A percentile compares a stretch with the other conserved stretches of the same genome.
phyloP scores from a whole-genome alignment of 1,140 invertebrate genomes.

The Nasonia giraulti region DNA sequence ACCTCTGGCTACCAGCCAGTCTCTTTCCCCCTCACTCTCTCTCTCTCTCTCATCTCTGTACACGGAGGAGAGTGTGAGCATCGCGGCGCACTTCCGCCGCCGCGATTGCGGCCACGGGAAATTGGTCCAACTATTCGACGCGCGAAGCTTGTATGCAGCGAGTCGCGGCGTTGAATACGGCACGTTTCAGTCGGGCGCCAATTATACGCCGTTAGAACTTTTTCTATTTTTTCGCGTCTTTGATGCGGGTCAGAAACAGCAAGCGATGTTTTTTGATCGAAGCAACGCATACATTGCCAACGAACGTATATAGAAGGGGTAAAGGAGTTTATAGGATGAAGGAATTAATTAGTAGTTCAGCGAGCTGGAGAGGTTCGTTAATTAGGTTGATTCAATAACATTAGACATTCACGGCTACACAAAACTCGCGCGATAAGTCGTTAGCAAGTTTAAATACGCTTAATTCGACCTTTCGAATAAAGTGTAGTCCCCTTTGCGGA shows the following conservation, averaged over 20 bases:
- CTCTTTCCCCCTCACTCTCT: not conserved
- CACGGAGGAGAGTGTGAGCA: constrained; percentile 36
- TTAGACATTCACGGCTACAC: not conserved
- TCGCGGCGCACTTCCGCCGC: constrained; percentile 45
- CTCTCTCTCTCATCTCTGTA: not conserved
- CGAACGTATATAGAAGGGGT: not conserved
- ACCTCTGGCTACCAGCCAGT: constrained; percentile 48
- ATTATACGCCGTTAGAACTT: not conserved
- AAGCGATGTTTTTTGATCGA: no score
- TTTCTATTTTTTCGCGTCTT: not conserved
- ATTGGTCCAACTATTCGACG: constrained; percentile 50
- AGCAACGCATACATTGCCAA: no score
- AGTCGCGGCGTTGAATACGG: not conserved
- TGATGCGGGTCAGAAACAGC: not conserved
- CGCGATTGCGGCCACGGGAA: constrained; percentile 43
- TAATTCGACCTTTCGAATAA: not conserved
- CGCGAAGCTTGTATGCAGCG: constrained; percentile 21
- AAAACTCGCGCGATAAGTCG: not conserved
- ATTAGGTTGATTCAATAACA: not conserved
- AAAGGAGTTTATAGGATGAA: not conserved
- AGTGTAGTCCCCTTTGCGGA: not conserved
- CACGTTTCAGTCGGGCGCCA: not conserved
- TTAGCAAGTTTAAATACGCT: not conserved
- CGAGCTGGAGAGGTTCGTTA: not conserved
- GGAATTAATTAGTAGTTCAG: no score